phyloP scores from a whole-genome alignment of 35 echinoderm and acorn worm genomes.

The Ptychodera flava region DNA sequence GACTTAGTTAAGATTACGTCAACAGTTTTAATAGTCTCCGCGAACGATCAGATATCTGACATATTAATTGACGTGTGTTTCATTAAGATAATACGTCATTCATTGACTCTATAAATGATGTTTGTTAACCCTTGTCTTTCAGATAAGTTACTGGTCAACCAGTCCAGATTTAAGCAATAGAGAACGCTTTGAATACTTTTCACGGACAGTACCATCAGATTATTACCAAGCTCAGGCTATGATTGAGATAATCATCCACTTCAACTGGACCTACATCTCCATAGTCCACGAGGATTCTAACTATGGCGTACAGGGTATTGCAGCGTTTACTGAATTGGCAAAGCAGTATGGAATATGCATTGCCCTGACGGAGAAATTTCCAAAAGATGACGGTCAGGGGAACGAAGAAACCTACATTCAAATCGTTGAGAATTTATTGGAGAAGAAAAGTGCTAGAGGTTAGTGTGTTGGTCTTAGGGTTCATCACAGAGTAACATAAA shows the following conservation, averaged over 20 bases:
- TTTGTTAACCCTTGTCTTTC: no score
- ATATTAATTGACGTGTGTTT: no score
- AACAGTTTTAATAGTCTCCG: no score
- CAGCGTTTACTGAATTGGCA: conserved; percentile 47
- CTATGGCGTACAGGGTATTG: conserved; percentile 63
- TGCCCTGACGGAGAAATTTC: conserved; percentile 47
- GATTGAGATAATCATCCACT: conserved; percentile 60
- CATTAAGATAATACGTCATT: no score
- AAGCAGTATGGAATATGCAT: conserved; percentile 52
- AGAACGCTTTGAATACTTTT: conserved; percentile 81
- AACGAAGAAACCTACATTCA: conserved; percentile 21
- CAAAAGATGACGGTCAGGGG: conserved; percentile 21
- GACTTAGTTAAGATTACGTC: no score
- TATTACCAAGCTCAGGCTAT: conserved; percentile 69
- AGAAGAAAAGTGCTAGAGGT: conserved; percentile 8
- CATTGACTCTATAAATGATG: no score
- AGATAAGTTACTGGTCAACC: conserved; percentile 96
- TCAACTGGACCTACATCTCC: conserved; percentile 96
- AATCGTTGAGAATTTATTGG: neutral
- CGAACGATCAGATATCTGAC: no score
- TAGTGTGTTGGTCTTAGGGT: no score
- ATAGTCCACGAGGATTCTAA: conserved; percentile 93
- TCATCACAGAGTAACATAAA: no score
- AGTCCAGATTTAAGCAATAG: conserved; percentile 84
- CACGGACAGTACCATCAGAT: conserved; percentile 80